phyloP scores from a whole-genome alignment of 2,888 invertebrate genomes.

The Epiblema foenella region DNA sequence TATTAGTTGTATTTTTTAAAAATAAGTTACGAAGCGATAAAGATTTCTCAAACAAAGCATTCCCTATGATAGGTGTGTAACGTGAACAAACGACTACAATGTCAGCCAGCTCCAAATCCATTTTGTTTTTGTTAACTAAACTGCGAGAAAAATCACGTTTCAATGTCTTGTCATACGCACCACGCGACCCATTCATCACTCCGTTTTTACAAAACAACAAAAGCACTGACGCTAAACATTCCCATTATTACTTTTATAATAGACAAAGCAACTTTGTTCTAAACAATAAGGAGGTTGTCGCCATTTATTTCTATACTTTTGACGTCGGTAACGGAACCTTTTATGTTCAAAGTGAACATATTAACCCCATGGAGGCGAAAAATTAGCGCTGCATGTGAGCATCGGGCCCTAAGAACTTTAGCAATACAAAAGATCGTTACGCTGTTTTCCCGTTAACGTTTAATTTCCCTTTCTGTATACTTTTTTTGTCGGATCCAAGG shows the following conservation, averaged over 20 bases:
- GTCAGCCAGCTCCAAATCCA: constrained; percentile 52
- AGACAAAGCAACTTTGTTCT: constrained; percentile 79
- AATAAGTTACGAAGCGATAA: background rate
- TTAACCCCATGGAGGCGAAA: constrained; percentile 71
- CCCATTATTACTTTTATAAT: constrained; percentile 79
- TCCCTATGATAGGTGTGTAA: constrained; percentile 42
- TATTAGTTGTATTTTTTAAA: background rate
- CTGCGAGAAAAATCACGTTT: constrained; percentile 73
- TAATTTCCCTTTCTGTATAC: constrained; percentile 68
- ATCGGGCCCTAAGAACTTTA: constrained; percentile 51
- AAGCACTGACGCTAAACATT: constrained; percentile 81
- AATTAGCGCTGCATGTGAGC: constrained; percentile 75
- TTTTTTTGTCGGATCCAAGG: constrained; percentile 62
- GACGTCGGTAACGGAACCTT: constrained; percentile 79
- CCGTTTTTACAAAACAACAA: constrained; percentile 76
- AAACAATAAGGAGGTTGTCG: constrained; percentile 81
- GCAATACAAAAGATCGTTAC: constrained; percentile 60
- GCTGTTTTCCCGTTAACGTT: constrained; percentile 61
- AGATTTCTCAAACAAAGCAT: constrained; percentile 37
- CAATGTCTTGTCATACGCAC: constrained; percentile 72
- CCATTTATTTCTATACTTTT: constrained; percentile 81
- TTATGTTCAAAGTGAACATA: constrained; percentile 64
- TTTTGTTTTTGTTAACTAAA: constrained; percentile 67
- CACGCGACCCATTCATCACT: constrained; percentile 77
- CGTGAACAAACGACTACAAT: constrained; percentile 49